Evolutionary conservation across 23 tunicate genomes (phyloP), one percentile per base, ranked within the genome.

Genomic region (Phallusia fumigata): DNA sequence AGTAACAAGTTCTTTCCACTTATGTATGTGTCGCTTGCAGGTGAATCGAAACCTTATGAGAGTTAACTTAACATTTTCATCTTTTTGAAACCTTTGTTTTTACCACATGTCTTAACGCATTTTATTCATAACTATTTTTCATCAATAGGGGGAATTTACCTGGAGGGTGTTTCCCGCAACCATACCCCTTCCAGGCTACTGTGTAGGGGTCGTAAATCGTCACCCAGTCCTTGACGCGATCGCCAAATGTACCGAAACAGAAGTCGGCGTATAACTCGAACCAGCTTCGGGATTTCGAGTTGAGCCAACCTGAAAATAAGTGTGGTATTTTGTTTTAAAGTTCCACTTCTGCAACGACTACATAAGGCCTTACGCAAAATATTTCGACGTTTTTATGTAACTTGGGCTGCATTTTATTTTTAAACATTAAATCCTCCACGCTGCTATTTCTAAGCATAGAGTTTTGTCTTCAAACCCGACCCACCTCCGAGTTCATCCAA

Each of bases 161-260:
- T 64, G 98, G 98, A 21, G 98, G 94, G 47, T 94, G 98, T 51
- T 75, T 88, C 30, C 90, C 94, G 45, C 82, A 77, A 15, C 95
- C 94, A 73, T 94, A 86, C 19, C 98, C 98, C 86, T 88, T 89
- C 98, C 95, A 89, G 0, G 98, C 98, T 5, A 94, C 79, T 2
- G 98, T 85, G 73, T 89, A 89, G 35, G 98, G 98, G 53, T 94
- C 98, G 52, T 89, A 78, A 16, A 94, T 89, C 13, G 98, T 94
- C 35, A 94, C 79, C 98, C 98, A 94, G 53, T 82, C 85, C 74
- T 89, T 94, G 0, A 94, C 85, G 64, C 94, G 83, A 76, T 89
- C 93, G 31, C 98, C 98, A 75, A 89, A 94, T 53, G 87, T 79
- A 33, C 77, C 35, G 81, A 88, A 94, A 45, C 98, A 94, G 40